Percentiles rank a stretch among this genome's conserved stretches.
phyloP scores from a whole-genome alignment of 2,888 invertebrate species.

The Brachyopa scutellaris region DNA sequence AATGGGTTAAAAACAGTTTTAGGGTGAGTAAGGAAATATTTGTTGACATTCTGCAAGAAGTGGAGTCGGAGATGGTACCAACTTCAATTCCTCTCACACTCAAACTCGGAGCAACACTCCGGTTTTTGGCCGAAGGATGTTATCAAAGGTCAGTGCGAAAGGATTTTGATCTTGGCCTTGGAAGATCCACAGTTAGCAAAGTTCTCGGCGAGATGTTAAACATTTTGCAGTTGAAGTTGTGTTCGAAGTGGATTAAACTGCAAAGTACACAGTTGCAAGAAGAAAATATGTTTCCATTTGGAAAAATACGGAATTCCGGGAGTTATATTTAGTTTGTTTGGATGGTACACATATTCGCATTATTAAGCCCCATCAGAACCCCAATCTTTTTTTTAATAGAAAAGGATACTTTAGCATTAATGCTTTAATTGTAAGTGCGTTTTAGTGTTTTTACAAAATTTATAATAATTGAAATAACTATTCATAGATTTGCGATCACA shows the following conservation, averaged over 20 bases:
- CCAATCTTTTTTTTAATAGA: slow-evolving; percentile 1
- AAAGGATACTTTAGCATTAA: slow-evolving; percentile 14
- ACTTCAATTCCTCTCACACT: too few relatives aligned
- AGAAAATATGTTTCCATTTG: too few relatives aligned
- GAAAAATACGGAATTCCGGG: background rate
- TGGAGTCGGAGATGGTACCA: too few relatives aligned
- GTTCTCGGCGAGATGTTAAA: background rate
- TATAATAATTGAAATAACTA: background rate
- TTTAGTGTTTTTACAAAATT: too few relatives aligned
- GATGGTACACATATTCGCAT: background rate
- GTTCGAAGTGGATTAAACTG: too few relatives aligned
- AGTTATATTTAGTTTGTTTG: background rate
- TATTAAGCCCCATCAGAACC: slow-evolving; percentile 4
- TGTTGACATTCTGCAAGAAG: too few relatives aligned
- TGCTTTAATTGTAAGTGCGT: background rate
- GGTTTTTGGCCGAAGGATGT: background rate
- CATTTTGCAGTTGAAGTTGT: background rate
- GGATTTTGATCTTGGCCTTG: too few relatives aligned
- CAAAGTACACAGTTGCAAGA: too few relatives aligned
- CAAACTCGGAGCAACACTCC: background rate
- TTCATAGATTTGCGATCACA: background rate
- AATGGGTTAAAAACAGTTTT: too few relatives aligned
- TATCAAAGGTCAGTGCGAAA: background rate
- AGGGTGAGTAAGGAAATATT: too few relatives aligned
- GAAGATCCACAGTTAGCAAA: background rate